Percentiles rank a stretch among this genome's conserved stretches.
phyloP scores from a whole-genome alignment of 2,113 vertebrate genomes.

The Rhegmatorhina hoffmannsi region DNA sequence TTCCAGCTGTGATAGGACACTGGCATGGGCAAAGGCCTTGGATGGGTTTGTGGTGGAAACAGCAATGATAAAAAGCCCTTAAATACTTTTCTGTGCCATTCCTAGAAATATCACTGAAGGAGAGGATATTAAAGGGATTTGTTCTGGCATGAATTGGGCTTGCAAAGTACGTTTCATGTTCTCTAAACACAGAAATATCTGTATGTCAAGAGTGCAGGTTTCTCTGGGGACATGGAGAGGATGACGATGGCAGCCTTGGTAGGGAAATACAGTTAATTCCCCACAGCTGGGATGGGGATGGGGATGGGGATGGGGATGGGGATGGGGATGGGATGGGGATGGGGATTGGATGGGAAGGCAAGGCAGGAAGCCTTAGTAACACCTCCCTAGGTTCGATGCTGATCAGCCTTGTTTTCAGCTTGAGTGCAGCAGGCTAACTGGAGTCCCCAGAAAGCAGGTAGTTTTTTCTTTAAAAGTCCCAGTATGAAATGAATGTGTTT shows the following conservation, averaged over 20 bases:
- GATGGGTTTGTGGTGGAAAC: not conserved
- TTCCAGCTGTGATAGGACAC: not conserved
- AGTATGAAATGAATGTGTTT: not conserved
- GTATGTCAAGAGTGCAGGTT: not conserved
- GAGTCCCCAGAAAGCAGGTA: not conserved
- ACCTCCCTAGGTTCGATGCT: accelerated
- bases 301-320: too few relatives aligned
- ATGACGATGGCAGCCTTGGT: not conserved
- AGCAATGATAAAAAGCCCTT: not conserved
- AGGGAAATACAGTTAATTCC: not conserved
- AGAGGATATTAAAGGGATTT: not conserved
- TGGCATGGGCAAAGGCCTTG: not conserved
- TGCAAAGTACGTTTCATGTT: not conserved
- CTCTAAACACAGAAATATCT: not conserved
- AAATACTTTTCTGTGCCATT: not conserved
- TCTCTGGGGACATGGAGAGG: not conserved
- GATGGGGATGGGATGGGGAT: too few relatives aligned
- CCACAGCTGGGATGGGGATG: not conserved
- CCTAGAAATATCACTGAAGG: not conserved
- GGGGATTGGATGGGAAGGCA: not conserved
- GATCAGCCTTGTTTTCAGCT: not conserved
- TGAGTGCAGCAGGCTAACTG: not conserved
- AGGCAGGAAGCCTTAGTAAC: not conserved
- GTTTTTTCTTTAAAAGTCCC: not conserved
- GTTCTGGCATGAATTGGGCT: not conserved